Base-by-base conservation (phyloP, 2,113 vertebrate genomes). In the Synchiropus splendidus region DNA sequence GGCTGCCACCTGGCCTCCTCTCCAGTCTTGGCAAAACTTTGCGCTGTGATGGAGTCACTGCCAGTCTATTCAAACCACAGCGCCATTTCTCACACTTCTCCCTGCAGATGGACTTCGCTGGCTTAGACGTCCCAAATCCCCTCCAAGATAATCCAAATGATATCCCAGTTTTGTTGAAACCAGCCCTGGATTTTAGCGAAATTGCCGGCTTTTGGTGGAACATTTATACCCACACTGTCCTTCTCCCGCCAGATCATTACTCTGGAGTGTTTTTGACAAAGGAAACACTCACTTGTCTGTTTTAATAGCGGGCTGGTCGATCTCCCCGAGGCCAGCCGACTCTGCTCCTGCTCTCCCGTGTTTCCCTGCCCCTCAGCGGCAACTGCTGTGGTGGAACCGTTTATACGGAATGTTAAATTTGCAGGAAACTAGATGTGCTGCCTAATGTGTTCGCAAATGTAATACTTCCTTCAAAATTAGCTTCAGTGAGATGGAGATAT, bases 391-490 rank as follows among this genome's bases (percentile, higher is more conserved):
- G 64, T 78, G 74, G 74, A 58, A 52, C 63, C 74, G 77, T 83
- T 80, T 75, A 64, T 61, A 57, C 10, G 61, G 68, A 72, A 66
- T 51, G 61, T 67, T 67, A 43, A 77, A 82, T 81, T 73, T 77
- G 78, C 72, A 80, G 77, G 79, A 83, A 82, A 77, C 63, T 73
- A 71, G 64, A 77, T 74, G 70, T 71, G 69, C 63, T 75, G 64
- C 75, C 83, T 78, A 78, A 78, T 80, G 80, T 75, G 69, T 80
- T 75, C 16, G 36, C 66, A 69, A 79, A 79, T 73, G 61, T 78
- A 81, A 78, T 81, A 72, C 78, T 83, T 84, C 76, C 79, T 76
- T 42, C 18, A 35, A 15, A 56, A 5, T 27, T n/a, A n/a, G n/a
- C 21, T 8, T 8, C 4, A 8, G 4, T 27, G 4, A 27, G 21